Evolutionary conservation across 1,140 invertebrate genomes (phyloP), one percentile per base, ranked within the genome.

Genomic region (Drosophila varians): DNA sequence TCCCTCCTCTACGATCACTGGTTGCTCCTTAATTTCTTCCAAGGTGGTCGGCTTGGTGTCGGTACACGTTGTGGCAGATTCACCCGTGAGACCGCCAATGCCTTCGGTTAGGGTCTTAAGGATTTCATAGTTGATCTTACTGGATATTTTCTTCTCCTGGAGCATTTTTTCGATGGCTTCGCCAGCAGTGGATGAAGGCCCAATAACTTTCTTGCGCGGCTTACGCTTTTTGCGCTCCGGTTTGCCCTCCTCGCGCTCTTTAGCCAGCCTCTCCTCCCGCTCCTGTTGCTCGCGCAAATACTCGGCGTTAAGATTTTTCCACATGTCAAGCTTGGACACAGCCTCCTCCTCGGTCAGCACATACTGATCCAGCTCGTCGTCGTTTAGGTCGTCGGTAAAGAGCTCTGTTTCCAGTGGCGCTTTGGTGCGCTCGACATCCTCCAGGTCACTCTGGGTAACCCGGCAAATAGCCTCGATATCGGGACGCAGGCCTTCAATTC

Each of bases 81-180:
- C 73, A 7, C 52, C 61, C 5, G 57, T 77, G 40, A 78, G 31
- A 3, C 56, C 38, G n/a, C 58, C 36, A 14, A 74, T 77, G 51
- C 77, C 70, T 11, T 90, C 86, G 1, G 88, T 91, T 2, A 91
- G 51, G 86, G 94, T 96, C 83, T 97, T 97, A 9, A 99, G 92
- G 14, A 99, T 98, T 77, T 99, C 98, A 89, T 99, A 99, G 92
- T 99, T 99, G 26, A 99, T 99, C 93, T 99, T 99, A 4, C 94
- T 95, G 0, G 98, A 99, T 57, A 99, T 96, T 89, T 97, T 97
- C 91, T 98, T 99, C 78, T 98, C 97, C 74, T 97, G 95, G 5
- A 99, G 91, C 94, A 99, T 98, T 91, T 97, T 98, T 86, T 98
- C 96, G 23, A 99, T 97, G 0, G 97, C 98, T 92, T 99, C 97